These are phyloP conservation scores for Quadroppia sp. DNA, from an alignment of 2,888 invertebrate genomes.

Conservation along the genomic window DNA sequence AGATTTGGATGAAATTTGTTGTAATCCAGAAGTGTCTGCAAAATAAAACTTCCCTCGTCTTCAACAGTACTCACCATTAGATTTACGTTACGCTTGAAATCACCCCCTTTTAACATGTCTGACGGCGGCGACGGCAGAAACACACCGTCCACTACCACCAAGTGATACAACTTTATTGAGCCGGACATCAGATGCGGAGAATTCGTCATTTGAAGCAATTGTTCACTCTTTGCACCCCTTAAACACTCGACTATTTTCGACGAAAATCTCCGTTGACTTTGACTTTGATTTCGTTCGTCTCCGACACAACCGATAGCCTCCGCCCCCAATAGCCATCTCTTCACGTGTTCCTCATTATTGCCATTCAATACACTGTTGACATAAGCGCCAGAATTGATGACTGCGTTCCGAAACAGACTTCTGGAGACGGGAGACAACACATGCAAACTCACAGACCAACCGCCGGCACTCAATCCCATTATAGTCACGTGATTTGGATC, in stretches of 20 bases:
- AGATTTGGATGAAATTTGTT: not conserved
- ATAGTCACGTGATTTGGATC: slow-evolving; percentile 34
- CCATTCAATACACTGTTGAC: not conserved
- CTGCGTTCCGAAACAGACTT: slow-evolving; percentile 26
- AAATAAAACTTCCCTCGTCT: slow-evolving; percentile 28
- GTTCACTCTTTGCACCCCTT: not conserved
- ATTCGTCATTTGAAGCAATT: not conserved
- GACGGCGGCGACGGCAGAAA: not conserved
- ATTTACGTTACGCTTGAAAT: slow-evolving; percentile 32
- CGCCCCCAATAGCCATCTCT: slow-evolving; percentile 38
- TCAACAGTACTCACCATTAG: slow-evolving; percentile 21
- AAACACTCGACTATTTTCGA: slow-evolving; percentile 1
- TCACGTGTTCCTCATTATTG: slow-evolving; percentile 30
- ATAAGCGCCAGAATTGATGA: slow-evolving; percentile 26
- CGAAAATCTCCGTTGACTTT: slow-evolving; percentile 25
- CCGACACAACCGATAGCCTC: slow-evolving; percentile 44
- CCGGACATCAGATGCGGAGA: not conserved
- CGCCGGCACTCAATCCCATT: slow-evolving; percentile 33
- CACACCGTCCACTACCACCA: slow-evolving; percentile 11
- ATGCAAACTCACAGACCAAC: slow-evolving; percentile 31
- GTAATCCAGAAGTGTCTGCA: not conserved
- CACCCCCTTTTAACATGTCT: not conserved
- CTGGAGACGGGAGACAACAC: slow-evolving; percentile 16
- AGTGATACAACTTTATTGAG: not conserved
- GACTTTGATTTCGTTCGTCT: slow-evolving; percentile 39